phyloP scores from a whole-genome alignment of 2,797 vertebrate genomes.

The Malacoctenus gilli region DNA sequence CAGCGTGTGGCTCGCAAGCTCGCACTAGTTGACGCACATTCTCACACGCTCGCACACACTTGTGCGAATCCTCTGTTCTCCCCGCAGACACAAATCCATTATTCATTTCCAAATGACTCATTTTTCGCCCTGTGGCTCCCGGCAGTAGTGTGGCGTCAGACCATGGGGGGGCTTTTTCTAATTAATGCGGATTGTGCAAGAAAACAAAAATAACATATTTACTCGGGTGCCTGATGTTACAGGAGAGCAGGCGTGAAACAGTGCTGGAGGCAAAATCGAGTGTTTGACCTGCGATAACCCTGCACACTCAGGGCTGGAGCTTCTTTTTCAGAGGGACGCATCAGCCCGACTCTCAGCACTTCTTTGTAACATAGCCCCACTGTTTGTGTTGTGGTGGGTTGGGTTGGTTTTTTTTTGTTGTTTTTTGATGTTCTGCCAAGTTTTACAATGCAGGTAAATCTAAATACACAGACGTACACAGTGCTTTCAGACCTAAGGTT shows the following conservation, averaged over 20 bases:
- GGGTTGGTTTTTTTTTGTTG: no score
- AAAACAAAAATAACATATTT: constrained; percentile 77
- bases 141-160: constrained; percentile 70
- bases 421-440: constrained; percentile 19
- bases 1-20: constrained; percentile 36
- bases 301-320: constrained; percentile 25
- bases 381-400: accelerated
- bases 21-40: constrained; percentile 24
- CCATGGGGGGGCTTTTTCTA: constrained; percentile 74
- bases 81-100: constrained; percentile 79
- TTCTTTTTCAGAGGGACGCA: no score
- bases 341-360: neutral
- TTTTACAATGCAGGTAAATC: constrained; percentile 25
- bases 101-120: constrained; percentile 85
- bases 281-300: constrained; percentile 30
- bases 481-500: constrained; percentile 13
- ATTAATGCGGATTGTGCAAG: constrained; percentile 78
- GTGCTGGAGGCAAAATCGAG: constrained; percentile 53
- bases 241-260: constrained; percentile 55
- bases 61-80: constrained; percentile 66
- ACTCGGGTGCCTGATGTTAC: constrained; percentile 65
- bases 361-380: constrained; percentile 7
- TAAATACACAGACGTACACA: constrained; percentile 13
- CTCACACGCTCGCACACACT: constrained; percentile 35
- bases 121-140: constrained; percentile 76